Base-by-base conservation (phyloP, 2,888 invertebrate species). In the Noctua comes region DNA sequence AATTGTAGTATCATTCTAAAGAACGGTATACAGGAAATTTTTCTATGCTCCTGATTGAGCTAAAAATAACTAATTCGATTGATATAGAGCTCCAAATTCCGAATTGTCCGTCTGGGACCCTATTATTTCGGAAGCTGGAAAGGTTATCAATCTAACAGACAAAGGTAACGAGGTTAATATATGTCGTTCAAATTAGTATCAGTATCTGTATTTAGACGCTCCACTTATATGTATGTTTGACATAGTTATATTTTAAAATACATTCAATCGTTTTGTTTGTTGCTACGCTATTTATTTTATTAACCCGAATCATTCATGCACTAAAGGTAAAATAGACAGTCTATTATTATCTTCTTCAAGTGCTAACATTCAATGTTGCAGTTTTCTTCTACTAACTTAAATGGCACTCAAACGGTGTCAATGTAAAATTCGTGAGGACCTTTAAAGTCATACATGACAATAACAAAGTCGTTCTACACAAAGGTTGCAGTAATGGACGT, bases 391-490 rank as follows among this genome's bases (percentile, higher is more conserved):
- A 64, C 27, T 73, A 85, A 82, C 64, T 43, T 74, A 73, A 77
- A 74, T 73, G 62, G 46, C 77, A 27, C 24, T 76, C 59, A 68
- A 76, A 73, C 54, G 27, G 13, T 76, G 70, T 48, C 80, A 84
- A 76, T 79, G 71, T 65, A 43, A 46, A 48, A 59, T 77, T 77
- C 82, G 66, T 85, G 88, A 75, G 85, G 73, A 70, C 68, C 57
- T 79, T 73, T 75, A 59, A 74, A 68, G 74, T 57, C 68, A 36
- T 72, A 75, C 40, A 83, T 68, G 83, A 73, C 40, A 71, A 82
- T 86, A 75, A 84, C 73, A 70, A 79, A 73, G 70, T 64, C 40
- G 48, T 73, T 84, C 27, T 16, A 51, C 48, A 79, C 70, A 84
- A 79, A 87, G 73, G 75, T 62, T 71, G 31, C 11, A 62, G 40